Conservation (phyloP, 1,140 invertebrate genomes). For the Pectinophora gossypiella region DNA sequence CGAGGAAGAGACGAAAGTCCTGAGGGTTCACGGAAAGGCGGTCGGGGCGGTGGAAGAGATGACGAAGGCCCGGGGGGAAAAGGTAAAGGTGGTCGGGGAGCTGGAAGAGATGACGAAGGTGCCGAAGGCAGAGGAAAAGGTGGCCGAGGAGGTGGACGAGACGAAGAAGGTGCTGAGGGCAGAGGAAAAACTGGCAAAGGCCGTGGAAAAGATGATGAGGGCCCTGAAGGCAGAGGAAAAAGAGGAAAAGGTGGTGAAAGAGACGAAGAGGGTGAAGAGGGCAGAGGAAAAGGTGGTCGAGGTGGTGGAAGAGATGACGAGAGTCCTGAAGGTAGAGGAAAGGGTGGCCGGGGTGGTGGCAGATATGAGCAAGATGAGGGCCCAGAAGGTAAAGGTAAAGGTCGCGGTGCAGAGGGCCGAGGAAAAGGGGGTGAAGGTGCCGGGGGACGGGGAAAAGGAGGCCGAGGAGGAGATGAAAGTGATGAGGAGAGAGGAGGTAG, state of each 20-base stretch:
- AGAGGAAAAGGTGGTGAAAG: not conserved
- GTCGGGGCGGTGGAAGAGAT: not conserved
- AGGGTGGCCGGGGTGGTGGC: not conserved
- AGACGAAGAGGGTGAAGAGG: not conserved
- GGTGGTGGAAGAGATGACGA: not conserved
- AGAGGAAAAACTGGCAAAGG: not conserved
- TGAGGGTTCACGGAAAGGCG: not conserved
- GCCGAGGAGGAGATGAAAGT: not conserved
- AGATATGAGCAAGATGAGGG: not conserved
- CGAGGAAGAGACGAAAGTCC: not conserved
- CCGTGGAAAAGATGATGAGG: not conserved
- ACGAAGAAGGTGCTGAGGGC: not conserved
- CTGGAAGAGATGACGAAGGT: not conserved
- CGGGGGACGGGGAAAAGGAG: not conserved
- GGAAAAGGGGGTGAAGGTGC: not conserved
- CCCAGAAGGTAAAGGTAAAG: not conserved
- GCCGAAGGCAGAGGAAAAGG: not conserved
- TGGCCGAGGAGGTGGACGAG: not conserved
- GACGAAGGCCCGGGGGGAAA: not conserved
- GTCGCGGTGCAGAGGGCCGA: not conserved
- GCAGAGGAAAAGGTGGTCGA: not conserved
- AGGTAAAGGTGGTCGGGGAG: not conserved
- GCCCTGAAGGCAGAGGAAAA: not conserved
- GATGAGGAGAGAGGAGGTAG: too few relatives aligned
- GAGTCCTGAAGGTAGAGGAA: not conserved